Evolutionary conservation across 2,888 invertebrate species (phyloP), one percentile per base, ranked within the genome.

Genomic region (Amphipoea oculea): DNA sequence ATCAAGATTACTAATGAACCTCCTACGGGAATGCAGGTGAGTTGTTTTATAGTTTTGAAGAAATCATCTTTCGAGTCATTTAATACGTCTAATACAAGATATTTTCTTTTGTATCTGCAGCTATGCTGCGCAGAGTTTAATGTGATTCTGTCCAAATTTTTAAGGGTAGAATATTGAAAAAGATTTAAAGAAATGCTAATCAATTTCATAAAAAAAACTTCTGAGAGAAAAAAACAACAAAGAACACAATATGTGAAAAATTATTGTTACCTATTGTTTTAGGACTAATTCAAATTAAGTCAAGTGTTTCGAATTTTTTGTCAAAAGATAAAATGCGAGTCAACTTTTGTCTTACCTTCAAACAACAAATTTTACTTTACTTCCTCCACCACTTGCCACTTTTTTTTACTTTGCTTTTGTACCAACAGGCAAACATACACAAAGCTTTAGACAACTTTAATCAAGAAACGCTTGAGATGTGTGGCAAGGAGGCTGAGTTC

Each of bases 1-100:
- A 99, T 99, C 89, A 99, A 99, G 97, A 99, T 99, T 82, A 99
- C 99, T 6, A 99, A 99, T 92, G 99, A 99, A 94, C 99, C 99
- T 0, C 99, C 99, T 0, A 99, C 99, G 1, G 99, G 99, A 73
- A 99, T 99, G 99, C 97, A 98, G 94, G 97, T 96, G 4, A 20
- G 20, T 29, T 48, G 5, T 48, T 42, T 9, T 9, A n/a, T n/a
- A 23, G 20, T 68, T 20, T 48, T 29, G 6, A 29, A 11, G 11
- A n/a, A 60, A n/a, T 57, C 11, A 11, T n/a, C 11, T 12, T 4
- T 60, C 2, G 57, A 23, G 11, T 23, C 3, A 57, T 11, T 57
- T 23, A 23, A 23, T 57, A 57, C 9, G 57, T 23, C 4, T 57
- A 9, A 57, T 57, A 57, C 57, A 57, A 0, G 9, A 57, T 23